Base-by-base conservation (phyloP, 2,797 vertebrate genomes). In the Choloepus didactylus region DNA sequence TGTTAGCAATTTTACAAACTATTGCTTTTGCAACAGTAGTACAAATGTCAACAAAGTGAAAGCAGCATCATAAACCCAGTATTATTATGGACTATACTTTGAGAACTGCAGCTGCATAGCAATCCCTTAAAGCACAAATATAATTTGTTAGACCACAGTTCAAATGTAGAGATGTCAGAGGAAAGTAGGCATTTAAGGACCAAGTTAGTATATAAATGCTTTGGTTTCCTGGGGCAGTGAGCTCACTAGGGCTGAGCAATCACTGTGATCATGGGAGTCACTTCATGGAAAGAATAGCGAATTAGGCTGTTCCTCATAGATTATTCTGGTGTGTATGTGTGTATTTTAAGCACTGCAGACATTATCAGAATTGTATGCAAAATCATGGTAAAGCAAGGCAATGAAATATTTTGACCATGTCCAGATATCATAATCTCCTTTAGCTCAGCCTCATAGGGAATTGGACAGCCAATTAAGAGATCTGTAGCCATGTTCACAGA, bases 381-480 rank as follows among this genome's bases (percentile, higher is more conserved):
- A 90, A 70, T 85, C 27, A 80, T 25, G 19, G 38, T 38, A 72
- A 94, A 87, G 16, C 18, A 77, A 81, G 10, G 38, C 10, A 44
- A 51, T 94, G 29, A 89, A 89, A 56, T 83, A 89, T 91, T 91
- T 94, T 88, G 16, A 64, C 87, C 77, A 79, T 1, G 23, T 81
- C 5, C 3, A 62, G 67, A 60, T 62, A 67, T 31, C 11, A 31
- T 44, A 54, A 8, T 89, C 9, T 70, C 25, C 38, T 59, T 5
- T 85, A 87, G 31, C 41, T 69, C 79, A 93, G 5, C 62, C 73
- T 94, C 60, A 38, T 72, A 46, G 94, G 79, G 31, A 82, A 69
- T 1, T 88, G 35, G 64, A 67, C 31, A 93, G 38, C 31, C 62
- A 73, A 19, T 89, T 72, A 90, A 93, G 15, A 93, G 35, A 94